Evolutionary conservation across 2,797 vertebrate species (phyloP), one percentile per base, ranked within the genome.

Genomic region (Varecia variegata): DNA sequence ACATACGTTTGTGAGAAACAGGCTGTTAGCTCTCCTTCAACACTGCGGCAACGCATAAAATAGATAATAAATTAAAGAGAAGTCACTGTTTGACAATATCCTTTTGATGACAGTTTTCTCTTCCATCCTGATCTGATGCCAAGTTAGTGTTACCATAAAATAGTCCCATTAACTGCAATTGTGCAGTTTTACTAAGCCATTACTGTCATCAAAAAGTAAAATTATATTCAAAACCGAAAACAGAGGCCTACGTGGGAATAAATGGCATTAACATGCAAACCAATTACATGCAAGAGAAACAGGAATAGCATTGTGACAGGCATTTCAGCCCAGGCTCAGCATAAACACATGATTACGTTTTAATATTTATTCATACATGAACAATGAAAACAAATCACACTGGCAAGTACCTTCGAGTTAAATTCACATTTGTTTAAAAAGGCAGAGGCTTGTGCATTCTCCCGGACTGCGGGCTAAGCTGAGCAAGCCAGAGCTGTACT

Each of bases 111-210:
- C 71, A 71, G 80, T 94, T 95, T 95, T 96, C 58, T 90, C 47
- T 95, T 95, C 92, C 56, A 71, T 90, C 56, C 74, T 94, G 92
- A 86, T 95, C 88, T 9, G 76, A 92, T 71, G 86, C 83, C 96
- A 98, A 97, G 90, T 87, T 97, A 96, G 94, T 93, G 86, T 76
- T 96, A 96, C 92, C 93, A 87, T 94, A 94, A 96, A 98, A 97
- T 97, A 96, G 96, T 96, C 94, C 95, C 77, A 96, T 95, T 96
- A 97, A 95, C 95, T 89, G 30, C 83, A 95, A 32, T 86, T 86
- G 88, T 90, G 73, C 47, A 81, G 80, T 88, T 88, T 97, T 96
- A 94, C 82, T 56, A 76, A 94, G 95, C 84, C 86, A 96, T 97
- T 93, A 97, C 94, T 96, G 97, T 96, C 96, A 93, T 96, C 40